A percentile compares a stretch with the other conserved stretches of the same genome.
Evolutionary conservation across 2,888 invertebrate genomes (phyloP).

Genomic region (Flexamia atlantica): DNA sequence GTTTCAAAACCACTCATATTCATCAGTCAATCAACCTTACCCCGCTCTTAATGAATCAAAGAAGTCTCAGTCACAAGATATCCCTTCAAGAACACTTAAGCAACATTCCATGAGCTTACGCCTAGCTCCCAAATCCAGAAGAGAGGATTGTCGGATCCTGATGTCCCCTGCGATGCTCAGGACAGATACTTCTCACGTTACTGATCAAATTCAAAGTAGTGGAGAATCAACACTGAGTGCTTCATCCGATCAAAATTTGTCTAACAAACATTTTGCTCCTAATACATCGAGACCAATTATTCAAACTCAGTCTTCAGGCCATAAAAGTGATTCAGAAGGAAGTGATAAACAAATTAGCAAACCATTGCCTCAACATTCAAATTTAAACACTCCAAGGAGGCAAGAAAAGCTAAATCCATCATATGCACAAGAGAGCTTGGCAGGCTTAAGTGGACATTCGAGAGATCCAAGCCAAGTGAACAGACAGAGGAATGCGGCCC

Average conservation of each 20-base stretch:
- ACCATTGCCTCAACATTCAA: neutral
- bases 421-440: neutral
- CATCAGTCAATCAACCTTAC: constrained; percentile 10
- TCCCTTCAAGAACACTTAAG: constrained; percentile 28
- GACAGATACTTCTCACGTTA: neutral
- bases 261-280: neutral
- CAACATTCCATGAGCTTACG: constrained; percentile 32
- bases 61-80: neutral
- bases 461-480: constrained; percentile 20
- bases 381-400: constrained; percentile 21
- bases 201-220: constrained; percentile 35
- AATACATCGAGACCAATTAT: constrained; percentile 3
- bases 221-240: constrained; percentile 38
- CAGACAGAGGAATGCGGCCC: neutral
- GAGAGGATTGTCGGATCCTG: constrained; percentile 14
- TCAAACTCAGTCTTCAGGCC: neutral
- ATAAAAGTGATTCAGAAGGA: constrained; percentile 39
- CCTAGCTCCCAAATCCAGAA: constrained; percentile 35
- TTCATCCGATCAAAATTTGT: constrained; percentile 36
- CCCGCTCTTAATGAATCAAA: neutral
- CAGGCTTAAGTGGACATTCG: neutral
- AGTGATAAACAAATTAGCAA: constrained; percentile 46
- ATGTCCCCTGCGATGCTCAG: constrained; percentile 32
- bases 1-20: constrained; percentile 54
- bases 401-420: neutral